Percentiles rank a stretch among this genome's conserved stretches.
Evolutionary conservation across 2,888 invertebrate genomes (phyloP).

Genomic region (Epinotia demarniana): DNA sequence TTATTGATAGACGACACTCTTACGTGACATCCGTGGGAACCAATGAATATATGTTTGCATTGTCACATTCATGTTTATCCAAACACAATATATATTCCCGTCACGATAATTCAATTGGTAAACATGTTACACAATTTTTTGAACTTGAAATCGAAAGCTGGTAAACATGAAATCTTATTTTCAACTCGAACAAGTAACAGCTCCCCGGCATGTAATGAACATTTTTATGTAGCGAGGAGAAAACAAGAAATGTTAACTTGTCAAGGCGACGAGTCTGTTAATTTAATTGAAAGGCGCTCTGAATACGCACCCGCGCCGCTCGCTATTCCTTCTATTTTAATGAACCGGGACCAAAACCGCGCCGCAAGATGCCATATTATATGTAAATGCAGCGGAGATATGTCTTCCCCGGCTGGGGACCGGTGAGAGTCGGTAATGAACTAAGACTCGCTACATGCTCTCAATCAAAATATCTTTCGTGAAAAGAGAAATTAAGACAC

Average conservation of each 20-base stretch:
- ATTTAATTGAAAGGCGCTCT: constrained; percentile 50
- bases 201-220: constrained; percentile 21
- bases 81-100: neutral
- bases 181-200: neutral
- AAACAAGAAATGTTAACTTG: constrained; percentile 48
- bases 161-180: constrained; percentile 9
- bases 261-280: constrained; percentile 49
- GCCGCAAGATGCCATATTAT: constrained; percentile 38
- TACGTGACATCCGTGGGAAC: neutral
- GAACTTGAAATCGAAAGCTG: neutral
- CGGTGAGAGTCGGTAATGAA: constrained; percentile 35
- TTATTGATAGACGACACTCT: neutral
- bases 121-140: neutral
- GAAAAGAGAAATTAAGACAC: constrained; percentile 43
- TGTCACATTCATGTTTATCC: neutral
- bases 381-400: constrained; percentile 41
- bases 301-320: constrained; percentile 44
- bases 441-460: constrained; percentile 26
- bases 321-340: constrained; percentile 50
- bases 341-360: constrained; percentile 47
- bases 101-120: neutral
- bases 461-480: constrained; percentile 41
- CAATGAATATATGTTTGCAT: constrained; percentile 1
- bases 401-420: constrained; percentile 8
- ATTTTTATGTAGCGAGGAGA: constrained; percentile 44